phyloP scores from a whole-genome alignment of 2,888 invertebrate species.

The Halictus quadricinctus region DNA sequence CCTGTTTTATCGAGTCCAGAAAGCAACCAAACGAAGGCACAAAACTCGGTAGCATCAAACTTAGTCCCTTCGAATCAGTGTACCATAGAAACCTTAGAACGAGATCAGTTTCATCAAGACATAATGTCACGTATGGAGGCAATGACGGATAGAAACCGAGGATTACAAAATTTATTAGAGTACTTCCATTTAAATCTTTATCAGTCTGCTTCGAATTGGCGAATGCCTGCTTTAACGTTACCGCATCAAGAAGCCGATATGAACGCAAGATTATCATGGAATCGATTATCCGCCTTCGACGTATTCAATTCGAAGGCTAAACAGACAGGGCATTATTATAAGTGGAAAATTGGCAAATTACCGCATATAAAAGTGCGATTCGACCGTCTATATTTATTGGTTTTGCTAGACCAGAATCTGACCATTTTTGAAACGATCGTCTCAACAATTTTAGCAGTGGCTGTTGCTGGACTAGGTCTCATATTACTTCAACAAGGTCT shows the following conservation, averaged over 20 bases:
- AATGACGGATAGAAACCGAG: slow-evolving; percentile 77
- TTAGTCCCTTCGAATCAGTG: slow-evolving; percentile 80
- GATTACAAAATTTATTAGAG: slow-evolving; percentile 75
- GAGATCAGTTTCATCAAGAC: slow-evolving; percentile 75
- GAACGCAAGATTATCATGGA: slow-evolving; percentile 84
- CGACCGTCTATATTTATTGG: slow-evolving; percentile 95
- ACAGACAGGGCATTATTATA: slow-evolving; percentile 86
- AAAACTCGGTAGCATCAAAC: slow-evolving; percentile 73
- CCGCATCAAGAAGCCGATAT: slow-evolving; percentile 85
- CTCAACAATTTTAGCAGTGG: slow-evolving; percentile 91
- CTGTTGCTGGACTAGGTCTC: slow-evolving; percentile 94
- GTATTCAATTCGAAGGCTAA: slow-evolving; percentile 85
- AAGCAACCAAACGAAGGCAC: slow-evolving; percentile 73
- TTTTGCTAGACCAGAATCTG: slow-evolving; percentile 95
- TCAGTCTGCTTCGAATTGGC: slow-evolving; percentile 67
- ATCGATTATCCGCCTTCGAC: slow-evolving; percentile 85
- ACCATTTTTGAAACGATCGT: slow-evolving; percentile 91
- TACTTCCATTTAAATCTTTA: slow-evolving; percentile 72
- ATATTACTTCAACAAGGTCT: slow-evolving; percentile 91
- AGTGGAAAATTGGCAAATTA: slow-evolving; percentile 85
- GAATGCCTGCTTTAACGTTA: slow-evolving; percentile 79
- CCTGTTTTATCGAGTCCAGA: slow-evolving; percentile 76
- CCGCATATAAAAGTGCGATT: slow-evolving; percentile 91
- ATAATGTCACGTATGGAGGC: slow-evolving; percentile 71
- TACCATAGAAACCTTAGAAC: slow-evolving; percentile 79